Evolutionary conservation across 2,888 invertebrate species (phyloP), one percentile per base, ranked within the genome.

Genomic region (Vesta saturnalis): DNA sequence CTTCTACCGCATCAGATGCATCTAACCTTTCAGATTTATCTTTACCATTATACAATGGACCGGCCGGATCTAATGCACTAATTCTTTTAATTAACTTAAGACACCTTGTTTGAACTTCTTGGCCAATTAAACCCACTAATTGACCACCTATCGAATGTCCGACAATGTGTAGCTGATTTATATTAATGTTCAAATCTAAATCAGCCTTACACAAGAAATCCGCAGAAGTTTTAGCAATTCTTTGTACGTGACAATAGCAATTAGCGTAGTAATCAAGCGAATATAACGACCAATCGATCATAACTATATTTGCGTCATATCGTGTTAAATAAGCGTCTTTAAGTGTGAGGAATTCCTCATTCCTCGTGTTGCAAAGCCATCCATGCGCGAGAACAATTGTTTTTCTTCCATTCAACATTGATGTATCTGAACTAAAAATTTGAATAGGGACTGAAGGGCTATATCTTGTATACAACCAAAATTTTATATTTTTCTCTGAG

Each of bases 241-340:
- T 35, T 8, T 21, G 43, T 14, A 56, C 3, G 21, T 43, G 12
- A 16, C 63, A 57, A 35, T 22, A 64, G 8, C 47, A 19, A 3
- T 49, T 43, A 1, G 18, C 16, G 14, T 69, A 69, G 0, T 57
- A 15, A 43, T 64, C 60, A 2, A 60, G 47, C 0, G 64, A 35
- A 10, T 39, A 14, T 2, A 14, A 18, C 0, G 68, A 21, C 68
- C 68, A 69, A 64, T 69, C 68, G 3, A 64, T 18, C 0, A 19
- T 39, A 15, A 69, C 64, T 19, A 69, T 35, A 16, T 69, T 64
- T 12, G 10, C 15, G 23, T 69, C 68, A n/a, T 60, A 46, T 12
- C 64, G 57, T 18, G 19, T 14, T 16, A 69, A 35, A 23, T 69
- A 69, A 12, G 64, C 60, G 8, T 64, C 23, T 57, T 43, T 69